Evolutionary conservation across 2,888 invertebrate species (phyloP), one percentile per base, ranked within the genome.

Genomic region (Colostygia pectinataria): DNA sequence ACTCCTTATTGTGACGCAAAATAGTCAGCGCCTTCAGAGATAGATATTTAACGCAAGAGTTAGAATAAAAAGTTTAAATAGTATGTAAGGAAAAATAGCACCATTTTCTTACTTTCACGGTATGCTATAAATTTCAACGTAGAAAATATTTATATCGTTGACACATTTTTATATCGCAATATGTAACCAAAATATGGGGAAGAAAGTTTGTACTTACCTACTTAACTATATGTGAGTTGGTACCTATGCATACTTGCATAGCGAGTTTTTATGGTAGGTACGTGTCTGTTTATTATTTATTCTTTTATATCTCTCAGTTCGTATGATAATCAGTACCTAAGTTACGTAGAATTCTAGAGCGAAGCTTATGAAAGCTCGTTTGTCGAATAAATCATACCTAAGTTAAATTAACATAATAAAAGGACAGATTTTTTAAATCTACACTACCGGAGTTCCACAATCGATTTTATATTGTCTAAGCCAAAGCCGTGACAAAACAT

Each of bases 1-100:
- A 72, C 36, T 64, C 69, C 72, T 64, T 69, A 76, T 79, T 76
- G 73, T 73, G 51, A 65, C 65, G 65, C 68, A 72, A 73, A 75
- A 68, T 72, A 74, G 65, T 64, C 59, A 50, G 54, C 59, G 56
- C 50, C 57, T 63, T 57, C 40, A 46, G 36, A 57, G 53, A 62
- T 61, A 63, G 53, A 68, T 59, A 65, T 69, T 73, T 68, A 63
- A 62, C 63, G 69, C 62, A 62, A 65, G 61, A 48, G 28, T 33
- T 57, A 57, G 65, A 68, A 70, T 64, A 68, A 70, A 68, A 52
- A 65, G 63, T 66, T 63, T 55, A 61, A 62, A 63, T 68, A 67
- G 64, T 66, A n/a, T n/a, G n/a, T n/a, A 43, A 43, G 53, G 61
- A 67, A 69, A 50, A 47, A 45, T 50, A 50, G 44, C 49, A 34